These are phyloP conservation scores for Lamellibrachia satsuma DNA, from an alignment of 2,888 invertebrate genomes.

Conservation along the genomic window DNA sequence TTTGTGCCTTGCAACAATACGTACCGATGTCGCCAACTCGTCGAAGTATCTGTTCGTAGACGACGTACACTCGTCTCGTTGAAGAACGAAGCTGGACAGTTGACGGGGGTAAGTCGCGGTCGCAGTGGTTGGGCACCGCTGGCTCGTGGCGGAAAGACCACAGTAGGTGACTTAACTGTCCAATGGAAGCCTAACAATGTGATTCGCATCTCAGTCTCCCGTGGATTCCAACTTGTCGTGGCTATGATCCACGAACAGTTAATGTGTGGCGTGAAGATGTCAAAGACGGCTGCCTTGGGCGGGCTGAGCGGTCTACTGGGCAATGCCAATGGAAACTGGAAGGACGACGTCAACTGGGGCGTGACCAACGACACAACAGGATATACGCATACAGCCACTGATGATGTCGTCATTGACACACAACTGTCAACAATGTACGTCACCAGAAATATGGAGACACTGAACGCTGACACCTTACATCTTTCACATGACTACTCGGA, in stretches of 20 bases:
- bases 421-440: neutral
- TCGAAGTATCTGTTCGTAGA: neutral
- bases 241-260: neutral
- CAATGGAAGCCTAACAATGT: neutral
- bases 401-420: neutral
- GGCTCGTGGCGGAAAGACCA: neutral
- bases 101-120: neutral
- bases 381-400: neutral
- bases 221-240: neutral
- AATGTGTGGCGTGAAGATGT: neutral
- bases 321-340: constrained; percentile 43
- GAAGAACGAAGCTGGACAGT: neutral
- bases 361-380: neutral
- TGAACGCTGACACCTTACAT: neutral
- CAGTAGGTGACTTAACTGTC: neutral
- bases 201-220: neutral
- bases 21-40: constrained; percentile 6
- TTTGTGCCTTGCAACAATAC: neutral
- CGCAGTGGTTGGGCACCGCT: neutral
- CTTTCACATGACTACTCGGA: neutral
- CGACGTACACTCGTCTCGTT: neutral
- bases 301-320: constrained; percentile 43
- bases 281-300: constrained; percentile 17
- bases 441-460: neutral
- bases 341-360: constrained; percentile 40